These are phyloP conservation scores for Drosophila parthenogenetica DNA, from an alignment of 2,888 invertebrate genomes.

Conservation along the genomic window DNA sequence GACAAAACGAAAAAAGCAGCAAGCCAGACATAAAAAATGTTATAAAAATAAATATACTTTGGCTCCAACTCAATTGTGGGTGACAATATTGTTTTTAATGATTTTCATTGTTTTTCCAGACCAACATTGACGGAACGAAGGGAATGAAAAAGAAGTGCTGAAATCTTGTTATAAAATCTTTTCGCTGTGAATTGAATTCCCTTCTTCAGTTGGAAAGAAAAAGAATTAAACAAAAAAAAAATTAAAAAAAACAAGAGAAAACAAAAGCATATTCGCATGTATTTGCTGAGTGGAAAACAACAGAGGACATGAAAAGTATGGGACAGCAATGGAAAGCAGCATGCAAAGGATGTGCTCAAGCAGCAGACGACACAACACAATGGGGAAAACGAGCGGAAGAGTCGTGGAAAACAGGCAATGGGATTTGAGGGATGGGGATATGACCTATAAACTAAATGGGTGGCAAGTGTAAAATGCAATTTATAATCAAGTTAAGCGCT, in stretches of 20 bases:
- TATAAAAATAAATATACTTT: constrained; percentile 55
- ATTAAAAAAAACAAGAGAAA: constrained; percentile 30
- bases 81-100: constrained; percentile 77
- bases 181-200: constrained; percentile 55
- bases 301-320: constrained; percentile 49
- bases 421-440: not conserved
- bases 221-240: constrained; percentile 17
- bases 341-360: constrained; percentile 29
- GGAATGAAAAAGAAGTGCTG: constrained; percentile 5
- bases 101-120: constrained; percentile 55
- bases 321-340: constrained; percentile 9
- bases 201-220: constrained; percentile 43
- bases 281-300: constrained; percentile 38
- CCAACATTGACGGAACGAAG: constrained; percentile 12
- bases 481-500: constrained; percentile 46
- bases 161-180: constrained; percentile 54
- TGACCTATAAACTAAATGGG: constrained; percentile 47
- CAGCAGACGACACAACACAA: constrained; percentile 21
- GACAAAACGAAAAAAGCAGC: not conserved
- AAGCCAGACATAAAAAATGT: constrained; percentile 3
- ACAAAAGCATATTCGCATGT: constrained; percentile 64
- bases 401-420: too few relatives aligned
- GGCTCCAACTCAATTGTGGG: constrained; percentile 63
- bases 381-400: constrained; percentile 2
- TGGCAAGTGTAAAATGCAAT: constrained; percentile 49